Base-by-base conservation (phyloP, 2,888 invertebrate genomes). In the Clistopyga incitator region DNA sequence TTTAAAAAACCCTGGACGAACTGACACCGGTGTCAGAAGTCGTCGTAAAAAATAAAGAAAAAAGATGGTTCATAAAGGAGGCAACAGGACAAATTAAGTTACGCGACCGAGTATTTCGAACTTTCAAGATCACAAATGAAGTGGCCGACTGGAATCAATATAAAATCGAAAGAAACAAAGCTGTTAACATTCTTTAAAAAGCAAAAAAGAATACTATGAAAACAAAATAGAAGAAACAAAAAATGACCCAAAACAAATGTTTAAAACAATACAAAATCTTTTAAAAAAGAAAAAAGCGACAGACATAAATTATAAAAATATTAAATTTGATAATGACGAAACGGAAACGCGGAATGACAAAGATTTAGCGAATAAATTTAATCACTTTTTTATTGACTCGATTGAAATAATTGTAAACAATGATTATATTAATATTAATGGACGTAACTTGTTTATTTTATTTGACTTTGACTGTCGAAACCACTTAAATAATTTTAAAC, bases 301-400 rank as follows among this genome's bases (percentile, higher is more conserved):
- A 38, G 45, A 65, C 38, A 65, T 65, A 13, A 34, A 34, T 20
- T 65, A 38, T 20, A 65, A n/a, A 18, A 65, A 65, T 65, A 65
- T 65, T 8, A 65, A 6, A 65, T 65, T 65, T 34, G 13, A 65
- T 38, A 65, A 65, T 65, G 65, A 65, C 65, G 65, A 29, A 34
- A 20, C 20, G 65, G 65, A 34, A 65, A 65, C 65, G 4, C 65
- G 34, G 34, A 38, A 65, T 65, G 38, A 65, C 38, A 65, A 65
- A 65, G 23, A 65, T 11, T 34, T 65, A 65, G 38, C 65, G 38
- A 34, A 65, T 65, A 65, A 65, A 65, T 65, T 34, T 6, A 65
- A 65, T 65, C 34, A 65, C 18, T 65, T 65, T 65, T 65, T 65
- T 65, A 65, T 65, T 10, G 65, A 65, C 34, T 38, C 38, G 2